Base-by-base conservation (phyloP, 2,888 invertebrate species). In the Thymelicus sylvestris region DNA sequence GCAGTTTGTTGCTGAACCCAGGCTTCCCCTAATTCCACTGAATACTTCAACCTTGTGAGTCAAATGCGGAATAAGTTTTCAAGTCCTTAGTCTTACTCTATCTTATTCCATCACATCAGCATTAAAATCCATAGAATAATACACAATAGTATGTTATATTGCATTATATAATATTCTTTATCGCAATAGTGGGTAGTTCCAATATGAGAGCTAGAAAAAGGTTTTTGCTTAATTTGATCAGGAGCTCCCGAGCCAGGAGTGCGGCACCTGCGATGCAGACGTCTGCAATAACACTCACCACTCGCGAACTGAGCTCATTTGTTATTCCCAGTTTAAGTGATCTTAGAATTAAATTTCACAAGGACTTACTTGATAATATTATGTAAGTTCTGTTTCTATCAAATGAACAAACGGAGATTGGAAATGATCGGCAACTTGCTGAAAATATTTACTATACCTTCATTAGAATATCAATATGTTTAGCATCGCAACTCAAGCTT, bases 201-300 rank as follows among this genome's bases (percentile, higher is more conserved):
- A 66, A 44, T 71, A 66, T 69, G 67, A 70, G 64, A 48, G 38
- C 60, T 59, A 67, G 72, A 74, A 72, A 75, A 72, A 72, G 67
- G 71, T 72, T 75, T 75, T 71, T 69, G 73, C 73, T 74, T 75
- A 75, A 75, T 74, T 74, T 72, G 69, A 75, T 74, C 69, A 75
- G 52, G 44, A 55, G 52, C 12, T 38, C 52, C 52, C 59, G 57
- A 75, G 73, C 74, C 77, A 74, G 80, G 10, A 47, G 12, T n/a
- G 50, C 82, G 74, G 78, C 75, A 83, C 82, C 81, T 73, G 73
- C 68, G 61, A 66, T 70, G 81, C 83, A 81, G 83, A 83, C 81
- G 81, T 84, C 83, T 86, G 81, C 78, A 84, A 89, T 88, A 90
- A 89, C 84, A 89, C 76, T 80, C 77, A 67, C 38, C 71, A 61